Base-by-base conservation (phyloP, 2,888 invertebrate genomes). In the Nycteola revayana region DNA sequence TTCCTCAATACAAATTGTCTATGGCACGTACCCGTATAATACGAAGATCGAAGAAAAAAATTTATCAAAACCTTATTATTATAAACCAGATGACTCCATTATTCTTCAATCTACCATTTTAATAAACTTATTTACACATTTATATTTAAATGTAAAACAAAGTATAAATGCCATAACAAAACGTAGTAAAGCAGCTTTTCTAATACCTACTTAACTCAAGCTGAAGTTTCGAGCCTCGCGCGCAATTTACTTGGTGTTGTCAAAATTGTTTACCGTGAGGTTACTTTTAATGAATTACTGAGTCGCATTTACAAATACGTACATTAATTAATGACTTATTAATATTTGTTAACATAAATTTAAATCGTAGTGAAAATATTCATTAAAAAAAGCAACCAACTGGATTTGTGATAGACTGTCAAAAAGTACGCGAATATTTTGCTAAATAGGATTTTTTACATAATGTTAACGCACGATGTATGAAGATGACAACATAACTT, bases 391-490 rank as follows among this genome's bases (percentile, higher is more conserved):
- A 42, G 51, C 58, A 55, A 59, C 86, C 86, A 64, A 67, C 85
- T 79, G 52, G 85, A 80, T 82, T 71, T 70, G 41, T 63, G 46
- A 41, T 47, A 50, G 49, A 36, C 56, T 81, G 82, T 82, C 80
- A 80, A 82, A 81, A 83, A 83, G 73, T 86, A 81, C 81, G 81
- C 80, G 79, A 83, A 78, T 78, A 74, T 76, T 68, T 81, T 75
- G 75, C 71, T 64, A 58, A 58, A 57, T 50, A 49, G 44, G 68
- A 70, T 71, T 75, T n/a, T 77, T 69, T 75, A 70, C 84, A 85
- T 84, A 80, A 88, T 88, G 88, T 81, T 79, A 80, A 66, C 78
- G 49, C 82, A 87, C 64, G 66, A 88, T 88, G 88, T 84, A 84
- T 86, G 88, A 86, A 76, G 82, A 82, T 86, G 85, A 82, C 64